These are phyloP conservation scores for Augochlora pura DNA, from an alignment of 1,140 invertebrate species.

Conservation along the genomic window DNA sequence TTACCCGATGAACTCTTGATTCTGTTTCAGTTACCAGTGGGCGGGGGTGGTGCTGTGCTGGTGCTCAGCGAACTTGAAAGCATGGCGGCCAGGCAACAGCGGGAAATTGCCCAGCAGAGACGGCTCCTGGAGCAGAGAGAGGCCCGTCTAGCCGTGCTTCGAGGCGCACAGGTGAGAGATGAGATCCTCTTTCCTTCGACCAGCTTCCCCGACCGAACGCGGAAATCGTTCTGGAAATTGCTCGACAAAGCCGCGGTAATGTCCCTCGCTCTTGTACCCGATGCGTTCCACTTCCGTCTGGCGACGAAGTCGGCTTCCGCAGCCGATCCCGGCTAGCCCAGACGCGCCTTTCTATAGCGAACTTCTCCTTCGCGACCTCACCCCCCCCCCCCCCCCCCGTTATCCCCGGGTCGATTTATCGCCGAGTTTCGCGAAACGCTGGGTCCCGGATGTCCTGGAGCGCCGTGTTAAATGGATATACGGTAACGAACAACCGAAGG, in stretches of 20 bases:
- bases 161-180: conserved; percentile 76
- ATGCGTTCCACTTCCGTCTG: conserved; percentile 46
- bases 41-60: conserved; percentile 88
- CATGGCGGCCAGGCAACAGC: conserved; percentile 96
- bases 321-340: background rate
- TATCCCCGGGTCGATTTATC: background rate
- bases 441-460: background rate
- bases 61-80: conserved; percentile 95
- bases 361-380: accelerated
- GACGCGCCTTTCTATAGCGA: background rate
- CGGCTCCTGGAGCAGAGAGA: conserved; percentile 97
- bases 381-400: background rate
- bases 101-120: conserved; percentile 97
- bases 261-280: conserved; percentile 45
- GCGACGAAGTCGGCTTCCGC: conserved; percentile 20
- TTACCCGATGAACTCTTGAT: conserved; percentile 50
- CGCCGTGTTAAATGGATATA: background rate
- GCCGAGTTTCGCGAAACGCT: background rate
- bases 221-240: conserved; percentile 49
- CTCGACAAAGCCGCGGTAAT: conserved; percentile 48
- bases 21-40: conserved; percentile 88
- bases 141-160: conserved; percentile 88
- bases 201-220: conserved; percentile 2
- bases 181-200: background rate
- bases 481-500: background rate